These are phyloP conservation scores for Antechinus stuartii DNA, from an alignment of 2,113 vertebrate species.

Conservation along the genomic window DNA sequence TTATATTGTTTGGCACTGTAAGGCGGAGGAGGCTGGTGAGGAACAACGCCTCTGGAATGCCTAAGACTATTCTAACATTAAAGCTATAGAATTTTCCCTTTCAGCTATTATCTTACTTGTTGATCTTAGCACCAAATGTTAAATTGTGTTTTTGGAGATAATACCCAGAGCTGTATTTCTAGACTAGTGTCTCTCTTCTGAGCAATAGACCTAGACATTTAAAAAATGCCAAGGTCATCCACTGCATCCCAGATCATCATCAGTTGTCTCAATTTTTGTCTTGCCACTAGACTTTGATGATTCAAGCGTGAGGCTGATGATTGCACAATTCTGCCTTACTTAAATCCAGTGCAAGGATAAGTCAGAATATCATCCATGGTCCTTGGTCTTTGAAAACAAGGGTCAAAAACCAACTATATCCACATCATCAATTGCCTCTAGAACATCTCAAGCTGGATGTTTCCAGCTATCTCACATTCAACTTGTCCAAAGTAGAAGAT, in stretches of 20 bases:
- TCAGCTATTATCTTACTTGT: background rate
- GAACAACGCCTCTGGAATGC: background rate
- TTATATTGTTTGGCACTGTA: background rate
- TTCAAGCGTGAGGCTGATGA: background rate
- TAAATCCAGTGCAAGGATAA: background rate
- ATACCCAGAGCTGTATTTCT: background rate
- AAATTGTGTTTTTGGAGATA: background rate
- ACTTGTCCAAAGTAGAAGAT: background rate
- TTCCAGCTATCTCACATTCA: background rate
- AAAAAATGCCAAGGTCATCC: background rate
- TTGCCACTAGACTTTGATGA: background rate
- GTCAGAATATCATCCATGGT: background rate
- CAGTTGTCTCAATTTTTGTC: background rate
- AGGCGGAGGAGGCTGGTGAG: background rate
- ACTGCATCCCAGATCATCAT: background rate
- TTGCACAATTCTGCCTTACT: background rate
- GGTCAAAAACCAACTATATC: background rate
- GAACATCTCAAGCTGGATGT: background rate
- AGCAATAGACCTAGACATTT: background rate
- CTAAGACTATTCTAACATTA: background rate
- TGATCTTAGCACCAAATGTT: background rate
- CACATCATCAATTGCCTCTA: background rate
- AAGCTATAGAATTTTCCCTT: background rate
- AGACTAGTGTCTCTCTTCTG: background rate
- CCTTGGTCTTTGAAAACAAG: background rate